A percentile compares a stretch with the other conserved stretches of the same genome.
phyloP scores from a whole-genome alignment of 2,888 invertebrate genomes.

The Pseudococcus jackbeardsleyi region DNA sequence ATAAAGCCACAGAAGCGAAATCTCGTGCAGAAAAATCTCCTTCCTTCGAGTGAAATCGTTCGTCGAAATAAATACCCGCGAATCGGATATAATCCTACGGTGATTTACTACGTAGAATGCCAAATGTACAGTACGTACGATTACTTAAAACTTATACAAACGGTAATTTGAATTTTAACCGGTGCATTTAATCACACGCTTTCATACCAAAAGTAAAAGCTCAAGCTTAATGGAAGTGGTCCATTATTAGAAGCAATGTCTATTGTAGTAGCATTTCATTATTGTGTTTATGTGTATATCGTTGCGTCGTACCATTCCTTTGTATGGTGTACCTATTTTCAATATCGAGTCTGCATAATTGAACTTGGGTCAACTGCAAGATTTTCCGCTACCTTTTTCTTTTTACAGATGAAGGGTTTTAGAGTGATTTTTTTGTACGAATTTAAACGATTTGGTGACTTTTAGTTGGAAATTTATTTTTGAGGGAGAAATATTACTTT shows the following conservation, averaged over 20 bases:
- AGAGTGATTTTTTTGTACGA: too few species aligned
- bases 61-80: conserved; percentile 33
- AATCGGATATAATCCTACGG: conserved; percentile 21
- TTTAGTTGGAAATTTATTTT: too few species aligned
- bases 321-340: not conserved
- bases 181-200: conserved; percentile 29
- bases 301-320: not conserved
- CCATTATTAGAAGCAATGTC: conserved; percentile 20
- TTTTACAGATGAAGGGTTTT: too few species aligned
- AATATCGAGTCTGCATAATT: conserved; percentile 2
- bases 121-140: not conserved
- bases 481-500: too few species aligned
- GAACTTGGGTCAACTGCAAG: not conserved
- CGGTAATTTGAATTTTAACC: conserved; percentile 40
- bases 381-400: not conserved
- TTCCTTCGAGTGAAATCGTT: not conserved
- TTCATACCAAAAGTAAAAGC: conserved; percentile 28
- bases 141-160: conserved; percentile 27
- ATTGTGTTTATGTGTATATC: conserved; percentile 15
- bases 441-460: too few species aligned
- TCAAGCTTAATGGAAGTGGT: conserved; percentile 28
- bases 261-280: conserved; percentile 22
- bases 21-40: not conserved
- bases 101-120: conserved; percentile 26
- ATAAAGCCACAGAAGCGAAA: not conserved